Conservation (phyloP, 2,888 invertebrate genomes). For the Tetanocera ferruginea region DNA sequence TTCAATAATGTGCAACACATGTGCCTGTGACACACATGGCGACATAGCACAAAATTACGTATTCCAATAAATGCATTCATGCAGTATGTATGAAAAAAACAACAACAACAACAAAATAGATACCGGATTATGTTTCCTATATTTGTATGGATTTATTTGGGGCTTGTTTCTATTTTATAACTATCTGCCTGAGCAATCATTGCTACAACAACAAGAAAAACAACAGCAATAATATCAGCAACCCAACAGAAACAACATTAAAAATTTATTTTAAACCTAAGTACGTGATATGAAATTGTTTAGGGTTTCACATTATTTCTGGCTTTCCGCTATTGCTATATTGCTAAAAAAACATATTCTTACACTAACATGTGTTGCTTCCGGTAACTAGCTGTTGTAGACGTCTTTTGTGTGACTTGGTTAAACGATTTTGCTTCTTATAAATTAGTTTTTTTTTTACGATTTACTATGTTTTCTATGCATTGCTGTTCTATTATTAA, state of each 20-base stretch:
- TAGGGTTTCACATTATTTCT: conserved; percentile 13
- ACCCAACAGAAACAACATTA: conserved; percentile 31
- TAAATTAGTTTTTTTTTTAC: not conserved
- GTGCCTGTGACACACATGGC: conserved; percentile 2
- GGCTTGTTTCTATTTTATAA: conserved; percentile 4
- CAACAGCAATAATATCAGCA: conserved; percentile 24
- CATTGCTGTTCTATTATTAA: no score
- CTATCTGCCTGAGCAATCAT: not conserved
- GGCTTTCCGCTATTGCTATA: conserved; percentile 16
- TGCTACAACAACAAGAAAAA: conserved; percentile 44
- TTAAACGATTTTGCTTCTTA: not conserved
- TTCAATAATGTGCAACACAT: conserved; percentile 24
- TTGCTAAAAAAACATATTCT: not conserved
- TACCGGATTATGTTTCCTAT: not conserved
- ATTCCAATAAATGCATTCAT: not conserved
- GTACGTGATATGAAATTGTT: conserved; percentile 61
- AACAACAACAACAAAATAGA: not conserved
- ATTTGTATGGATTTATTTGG: conserved; percentile 2
- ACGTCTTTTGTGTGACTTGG: not conserved
- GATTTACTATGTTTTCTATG: no score
- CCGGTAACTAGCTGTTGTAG: conserved; percentile 3
- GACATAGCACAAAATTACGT: not conserved
- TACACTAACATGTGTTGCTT: conserved; percentile 17
- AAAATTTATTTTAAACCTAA: conserved; percentile 17
- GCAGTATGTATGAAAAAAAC: not conserved